These are phyloP conservation scores for Volucella zonaria DNA, from an alignment of 2,888 invertebrate species.

Conservation along the genomic window DNA sequence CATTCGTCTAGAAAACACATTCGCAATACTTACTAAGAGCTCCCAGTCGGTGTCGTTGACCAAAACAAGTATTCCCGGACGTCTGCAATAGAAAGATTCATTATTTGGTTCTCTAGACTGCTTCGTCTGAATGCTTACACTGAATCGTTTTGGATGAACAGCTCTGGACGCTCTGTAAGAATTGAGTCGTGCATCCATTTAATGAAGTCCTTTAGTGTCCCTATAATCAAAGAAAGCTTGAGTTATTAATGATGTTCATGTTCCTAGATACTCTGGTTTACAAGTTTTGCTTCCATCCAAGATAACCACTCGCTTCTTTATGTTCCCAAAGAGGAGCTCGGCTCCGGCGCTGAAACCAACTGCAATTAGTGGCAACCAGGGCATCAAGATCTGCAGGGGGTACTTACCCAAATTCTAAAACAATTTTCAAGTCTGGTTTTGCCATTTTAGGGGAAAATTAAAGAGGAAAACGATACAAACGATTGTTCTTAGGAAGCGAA, in stretches of 20 bases:
- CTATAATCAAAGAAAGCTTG: constrained; percentile 79
- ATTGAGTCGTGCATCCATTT: constrained; percentile 93
- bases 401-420: constrained; percentile 68
- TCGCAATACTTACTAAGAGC: constrained; percentile 84
- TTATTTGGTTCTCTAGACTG: constrained; percentile 63
- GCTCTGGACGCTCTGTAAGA: constrained; percentile 91
- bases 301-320: constrained; percentile 87
- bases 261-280: constrained; percentile 55
- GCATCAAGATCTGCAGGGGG: neutral
- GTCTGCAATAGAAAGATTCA: constrained; percentile 75
- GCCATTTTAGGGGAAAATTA: constrained; percentile 45
- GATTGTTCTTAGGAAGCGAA: neutral
- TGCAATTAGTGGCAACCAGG: constrained; percentile 28
- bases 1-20: neutral
- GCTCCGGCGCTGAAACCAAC: constrained; percentile 91
- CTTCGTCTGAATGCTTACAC: constrained; percentile 78
- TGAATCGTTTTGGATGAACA: constrained; percentile 84
- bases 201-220: constrained; percentile 90
- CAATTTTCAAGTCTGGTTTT: constrained; percentile 51
- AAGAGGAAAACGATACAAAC: neutral
- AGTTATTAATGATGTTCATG: neutral
- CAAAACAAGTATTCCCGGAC: constrained; percentile 96
- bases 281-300: constrained; percentile 85
- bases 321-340: constrained; percentile 93
- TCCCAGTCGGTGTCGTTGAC: constrained; percentile 99